These are phyloP conservation scores for Drosophila gunungcola DNA, from an alignment of 1,140 invertebrate species.

Conservation along the genomic window DNA sequence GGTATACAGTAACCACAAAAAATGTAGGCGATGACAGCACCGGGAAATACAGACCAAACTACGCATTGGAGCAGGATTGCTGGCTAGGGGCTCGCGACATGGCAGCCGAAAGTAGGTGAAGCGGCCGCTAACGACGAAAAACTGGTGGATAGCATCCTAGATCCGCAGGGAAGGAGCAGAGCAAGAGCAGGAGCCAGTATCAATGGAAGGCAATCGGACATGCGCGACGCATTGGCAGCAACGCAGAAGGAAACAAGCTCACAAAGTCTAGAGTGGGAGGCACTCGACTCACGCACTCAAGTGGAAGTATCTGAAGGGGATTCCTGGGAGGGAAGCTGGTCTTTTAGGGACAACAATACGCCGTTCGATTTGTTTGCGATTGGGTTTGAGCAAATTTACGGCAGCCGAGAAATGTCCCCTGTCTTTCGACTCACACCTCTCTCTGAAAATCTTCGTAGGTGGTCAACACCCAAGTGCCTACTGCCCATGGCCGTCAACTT, in stretches of 20 bases:
- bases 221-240: slow-evolving; percentile 74
- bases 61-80: slow-evolving; percentile 16
- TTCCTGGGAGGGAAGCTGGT: slow-evolving; percentile 5
- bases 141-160: not conserved
- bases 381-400: slow-evolving; percentile 70
- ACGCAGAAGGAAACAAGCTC: slow-evolving; percentile 46
- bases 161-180: not conserved
- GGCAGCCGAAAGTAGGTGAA: slow-evolving; percentile 73
- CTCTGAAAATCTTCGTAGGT: slow-evolving; percentile 44
- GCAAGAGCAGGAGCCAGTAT: slow-evolving; percentile 31
- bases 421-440: slow-evolving; percentile 20
- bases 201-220: slow-evolving; percentile 76
- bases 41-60: slow-evolving; percentile 60
- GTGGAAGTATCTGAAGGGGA: not conserved
- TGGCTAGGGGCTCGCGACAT: slow-evolving; percentile 35
- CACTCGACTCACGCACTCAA: slow-evolving; percentile 55
- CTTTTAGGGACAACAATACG: slow-evolving; percentile 71
- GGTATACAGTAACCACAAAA: slow-evolving; percentile 20
- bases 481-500: slow-evolving; percentile 8
- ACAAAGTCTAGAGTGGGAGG: slow-evolving; percentile 54
- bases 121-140: slow-evolving; percentile 52
- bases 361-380: slow-evolving; percentile 74
- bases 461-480: slow-evolving; percentile 38
- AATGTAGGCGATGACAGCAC: slow-evolving; percentile 76
- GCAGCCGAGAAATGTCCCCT: slow-evolving; percentile 40